These are phyloP conservation scores for Heterodera carotae DNA, from an alignment of 1,140 invertebrate species.

Conservation along the genomic window DNA sequence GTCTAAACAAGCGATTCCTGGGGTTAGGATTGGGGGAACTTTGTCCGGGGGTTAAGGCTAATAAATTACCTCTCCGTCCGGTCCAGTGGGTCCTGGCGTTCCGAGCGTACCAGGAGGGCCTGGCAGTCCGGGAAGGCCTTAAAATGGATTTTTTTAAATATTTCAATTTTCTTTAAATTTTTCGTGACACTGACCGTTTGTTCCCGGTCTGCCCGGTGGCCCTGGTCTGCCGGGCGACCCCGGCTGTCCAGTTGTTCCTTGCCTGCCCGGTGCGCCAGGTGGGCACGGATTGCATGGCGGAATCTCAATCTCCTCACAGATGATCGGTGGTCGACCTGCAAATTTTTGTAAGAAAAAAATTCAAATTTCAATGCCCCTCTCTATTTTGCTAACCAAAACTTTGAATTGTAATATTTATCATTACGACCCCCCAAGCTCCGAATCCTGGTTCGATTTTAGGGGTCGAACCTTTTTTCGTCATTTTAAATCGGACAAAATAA, in stretches of 20 bases:
- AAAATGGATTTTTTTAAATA: conserved; percentile 13
- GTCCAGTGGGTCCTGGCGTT: conserved; percentile 21
- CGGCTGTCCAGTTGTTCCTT: conserved; percentile 30
- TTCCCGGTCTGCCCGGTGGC: conserved; percentile 33
- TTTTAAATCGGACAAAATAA: too few relatives aligned
- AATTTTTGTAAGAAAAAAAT: too few relatives aligned
- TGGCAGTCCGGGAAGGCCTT: conserved; percentile 35
- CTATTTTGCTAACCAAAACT: too few relatives aligned
- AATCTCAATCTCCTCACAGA: conserved; percentile 61
- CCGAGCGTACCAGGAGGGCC: conserved; percentile 39
- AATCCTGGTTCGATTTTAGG: too few relatives aligned
- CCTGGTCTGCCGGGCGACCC: conserved; percentile 39
- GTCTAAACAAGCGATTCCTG: too few relatives aligned
- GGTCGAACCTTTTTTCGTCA: too few relatives aligned
- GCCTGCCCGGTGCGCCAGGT: conserved; percentile 42
- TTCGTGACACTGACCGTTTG: conserved; percentile 21
- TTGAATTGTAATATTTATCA: too few relatives aligned
- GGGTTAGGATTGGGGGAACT: too few relatives aligned
- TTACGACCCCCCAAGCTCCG: too few relatives aligned
- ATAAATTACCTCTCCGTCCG: conserved; percentile 28
- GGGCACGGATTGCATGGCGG: conserved; percentile 62
- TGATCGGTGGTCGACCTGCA: conserved; percentile 56
- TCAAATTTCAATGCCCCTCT: too few relatives aligned
- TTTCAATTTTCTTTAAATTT: not conserved
- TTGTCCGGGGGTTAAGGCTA: too few relatives aligned